Percentiles rank a stretch among this genome's conserved stretches.
Evolutionary conservation across 2,113 vertebrate species (phyloP).

Genomic region (Semicossyphus pulcher): DNA sequence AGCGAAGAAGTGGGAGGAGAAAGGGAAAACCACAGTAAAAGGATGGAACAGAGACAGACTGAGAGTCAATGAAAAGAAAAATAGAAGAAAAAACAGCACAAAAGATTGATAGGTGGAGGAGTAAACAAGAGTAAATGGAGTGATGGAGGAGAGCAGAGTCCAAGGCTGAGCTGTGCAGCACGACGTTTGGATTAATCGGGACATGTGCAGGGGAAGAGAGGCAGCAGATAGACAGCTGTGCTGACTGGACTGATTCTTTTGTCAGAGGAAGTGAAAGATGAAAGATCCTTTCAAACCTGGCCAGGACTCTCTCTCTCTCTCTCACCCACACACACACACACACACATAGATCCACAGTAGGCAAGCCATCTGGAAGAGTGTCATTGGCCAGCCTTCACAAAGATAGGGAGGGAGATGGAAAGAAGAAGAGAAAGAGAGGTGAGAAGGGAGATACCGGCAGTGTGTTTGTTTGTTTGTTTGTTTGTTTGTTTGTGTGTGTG

Average conservation of each 20-base stretch:
- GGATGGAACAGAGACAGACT: conserved; percentile 4
- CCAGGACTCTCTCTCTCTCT: conserved; percentile 59
- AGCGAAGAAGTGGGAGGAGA: conserved; percentile 24
- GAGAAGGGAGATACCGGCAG: background rate
- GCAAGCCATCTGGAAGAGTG: conserved; percentile 69
- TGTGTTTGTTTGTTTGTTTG: background rate
- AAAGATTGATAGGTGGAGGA: conserved; percentile 17
- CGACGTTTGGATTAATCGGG: conserved; percentile 47
- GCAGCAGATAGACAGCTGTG: conserved; percentile 66
- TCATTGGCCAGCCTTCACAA: conserved; percentile 57
- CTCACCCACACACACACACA: conserved; percentile 22
- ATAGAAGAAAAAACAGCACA: background rate
- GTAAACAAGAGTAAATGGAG: conserved; percentile 27
- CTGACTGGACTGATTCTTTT: conserved; percentile 74
- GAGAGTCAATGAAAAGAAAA: background rate
- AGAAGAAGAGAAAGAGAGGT: conserved; percentile 11
- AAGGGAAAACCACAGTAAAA: conserved; percentile 30
- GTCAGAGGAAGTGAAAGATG: conserved; percentile 56
- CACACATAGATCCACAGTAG: conserved; percentile 19
- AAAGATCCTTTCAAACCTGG: conserved; percentile 62
- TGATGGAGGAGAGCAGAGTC: conserved; percentile 10
- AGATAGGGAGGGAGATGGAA: conserved; percentile 27
- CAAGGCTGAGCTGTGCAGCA: conserved; percentile 27
- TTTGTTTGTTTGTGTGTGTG: background rate
- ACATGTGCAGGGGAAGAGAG: conserved; percentile 35